Evolutionary conservation across 2,113 vertebrate genomes (phyloP).

Genomic region (Sturnus vulgaris): DNA sequence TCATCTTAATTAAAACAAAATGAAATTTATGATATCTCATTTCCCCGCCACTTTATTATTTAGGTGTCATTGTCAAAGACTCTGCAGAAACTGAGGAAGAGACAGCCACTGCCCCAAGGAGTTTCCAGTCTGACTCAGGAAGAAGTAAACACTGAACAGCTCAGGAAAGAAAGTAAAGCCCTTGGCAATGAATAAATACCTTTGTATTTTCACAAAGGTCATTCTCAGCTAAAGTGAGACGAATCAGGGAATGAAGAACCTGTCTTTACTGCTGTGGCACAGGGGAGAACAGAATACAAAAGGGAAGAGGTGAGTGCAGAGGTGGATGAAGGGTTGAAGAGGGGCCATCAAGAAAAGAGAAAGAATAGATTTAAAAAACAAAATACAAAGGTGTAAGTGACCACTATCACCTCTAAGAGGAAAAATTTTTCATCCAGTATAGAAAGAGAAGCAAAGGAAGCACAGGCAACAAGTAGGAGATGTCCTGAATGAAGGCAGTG

Average conservation of each 20-base stretch:
- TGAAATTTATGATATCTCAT: constrained; percentile 17
- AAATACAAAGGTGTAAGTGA: background rate
- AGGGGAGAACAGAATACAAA: background rate
- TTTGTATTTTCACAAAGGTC: background rate
- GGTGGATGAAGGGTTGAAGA: background rate
- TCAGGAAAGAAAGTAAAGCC: constrained; percentile 4
- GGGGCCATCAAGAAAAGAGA: background rate
- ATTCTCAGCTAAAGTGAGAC: background rate
- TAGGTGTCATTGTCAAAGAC: background rate
- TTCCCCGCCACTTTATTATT: background rate
- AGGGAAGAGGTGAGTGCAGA: background rate
- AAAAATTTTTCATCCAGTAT: background rate
- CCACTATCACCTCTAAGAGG: background rate
- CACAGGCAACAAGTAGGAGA: background rate
- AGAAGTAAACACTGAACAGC: background rate
- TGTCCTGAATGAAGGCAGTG: background rate
- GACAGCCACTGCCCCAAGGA: background rate
- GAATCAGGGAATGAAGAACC: background rate
- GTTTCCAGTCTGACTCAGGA: background rate
- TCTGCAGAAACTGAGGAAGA: background rate
- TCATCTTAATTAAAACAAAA: constrained; percentile 54
- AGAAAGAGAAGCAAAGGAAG: background rate
- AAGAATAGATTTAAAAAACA: background rate
- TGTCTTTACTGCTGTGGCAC: accelerated
- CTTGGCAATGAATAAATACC: background rate